Percentiles rank a stretch among this genome's conserved stretches.
These are phyloP conservation scores for Daubentonia madagascariensis DNA, from an alignment of 2,113 vertebrate genomes.

Conservation along the genomic window DNA sequence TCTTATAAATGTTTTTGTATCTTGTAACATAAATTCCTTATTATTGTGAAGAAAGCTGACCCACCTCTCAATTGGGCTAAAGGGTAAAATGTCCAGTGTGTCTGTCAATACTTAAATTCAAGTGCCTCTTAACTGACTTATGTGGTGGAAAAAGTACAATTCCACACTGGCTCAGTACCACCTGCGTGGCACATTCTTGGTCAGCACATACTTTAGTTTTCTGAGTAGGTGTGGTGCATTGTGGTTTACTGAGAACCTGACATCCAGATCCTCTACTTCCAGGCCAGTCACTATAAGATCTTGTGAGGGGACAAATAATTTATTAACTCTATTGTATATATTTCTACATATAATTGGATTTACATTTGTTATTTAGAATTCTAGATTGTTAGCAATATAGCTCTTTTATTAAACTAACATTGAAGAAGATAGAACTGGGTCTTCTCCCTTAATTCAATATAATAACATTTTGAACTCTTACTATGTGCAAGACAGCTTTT, in stretches of 20 bases:
- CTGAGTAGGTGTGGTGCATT: neutral
- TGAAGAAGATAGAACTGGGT: neutral
- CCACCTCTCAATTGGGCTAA: neutral
- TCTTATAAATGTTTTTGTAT: neutral
- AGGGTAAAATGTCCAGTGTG: neutral
- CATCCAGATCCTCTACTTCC: neutral
- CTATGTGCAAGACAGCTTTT: neutral
- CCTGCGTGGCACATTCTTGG: neutral
- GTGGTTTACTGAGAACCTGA: neutral
- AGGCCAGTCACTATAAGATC: neutral
- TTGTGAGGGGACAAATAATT: neutral
- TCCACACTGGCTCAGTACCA: neutral
- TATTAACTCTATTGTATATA: neutral
- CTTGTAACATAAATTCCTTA: neutral
- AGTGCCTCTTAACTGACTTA: neutral
- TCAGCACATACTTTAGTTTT: neutral
- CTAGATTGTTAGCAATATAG: neutral
- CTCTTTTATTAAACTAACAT: neutral
- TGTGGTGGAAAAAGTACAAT: neutral
- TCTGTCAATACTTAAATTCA: neutral
- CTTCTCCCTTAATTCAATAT: neutral
- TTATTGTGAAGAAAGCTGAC: neutral
- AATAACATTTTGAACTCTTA: neutral
- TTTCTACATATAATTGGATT: neutral
- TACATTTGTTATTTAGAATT: neutral